Conservation (phyloP, 2,797 vertebrate genomes). For the Falco concolor region DNA sequence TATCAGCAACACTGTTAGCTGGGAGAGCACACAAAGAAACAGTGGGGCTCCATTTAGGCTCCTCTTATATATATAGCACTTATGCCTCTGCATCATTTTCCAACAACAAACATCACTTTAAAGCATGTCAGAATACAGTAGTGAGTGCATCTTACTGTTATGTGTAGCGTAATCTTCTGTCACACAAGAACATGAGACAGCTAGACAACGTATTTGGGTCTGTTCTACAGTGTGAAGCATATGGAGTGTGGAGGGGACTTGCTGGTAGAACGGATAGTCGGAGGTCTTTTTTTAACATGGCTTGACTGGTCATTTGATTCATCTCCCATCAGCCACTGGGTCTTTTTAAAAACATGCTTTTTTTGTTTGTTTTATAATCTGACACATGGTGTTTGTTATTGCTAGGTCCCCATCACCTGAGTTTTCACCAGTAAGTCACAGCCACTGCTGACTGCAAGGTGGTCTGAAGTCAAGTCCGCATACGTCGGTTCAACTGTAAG, state of each 20-base stretch:
- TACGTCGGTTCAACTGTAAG: background rate
- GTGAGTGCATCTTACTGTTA: background rate
- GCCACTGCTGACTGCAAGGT: background rate
- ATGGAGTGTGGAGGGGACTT: background rate
- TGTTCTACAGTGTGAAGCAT: background rate
- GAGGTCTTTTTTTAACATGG: background rate
- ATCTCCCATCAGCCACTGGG: background rate
- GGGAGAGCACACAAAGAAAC: slow-evolving; percentile 64
- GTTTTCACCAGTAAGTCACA: background rate
- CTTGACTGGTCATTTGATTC: background rate
- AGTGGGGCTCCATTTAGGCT: slow-evolving; percentile 13
- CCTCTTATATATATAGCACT: background rate
- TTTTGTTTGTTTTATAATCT: background rate
- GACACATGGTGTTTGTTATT: background rate
- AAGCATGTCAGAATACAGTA: background rate
- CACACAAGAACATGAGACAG: background rate
- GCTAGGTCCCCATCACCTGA: background rate
- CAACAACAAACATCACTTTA: slow-evolving; percentile 23
- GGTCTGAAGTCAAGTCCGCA: background rate
- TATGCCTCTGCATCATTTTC: background rate
- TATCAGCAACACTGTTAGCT: slow-evolving; percentile 69
- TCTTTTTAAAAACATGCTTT: background rate
- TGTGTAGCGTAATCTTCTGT: background rate
- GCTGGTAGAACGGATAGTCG: background rate
- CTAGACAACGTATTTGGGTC: background rate